These are phyloP conservation scores for Linyphia triangularis DNA, from an alignment of 2,888 invertebrate species.

Conservation along the genomic window DNA sequence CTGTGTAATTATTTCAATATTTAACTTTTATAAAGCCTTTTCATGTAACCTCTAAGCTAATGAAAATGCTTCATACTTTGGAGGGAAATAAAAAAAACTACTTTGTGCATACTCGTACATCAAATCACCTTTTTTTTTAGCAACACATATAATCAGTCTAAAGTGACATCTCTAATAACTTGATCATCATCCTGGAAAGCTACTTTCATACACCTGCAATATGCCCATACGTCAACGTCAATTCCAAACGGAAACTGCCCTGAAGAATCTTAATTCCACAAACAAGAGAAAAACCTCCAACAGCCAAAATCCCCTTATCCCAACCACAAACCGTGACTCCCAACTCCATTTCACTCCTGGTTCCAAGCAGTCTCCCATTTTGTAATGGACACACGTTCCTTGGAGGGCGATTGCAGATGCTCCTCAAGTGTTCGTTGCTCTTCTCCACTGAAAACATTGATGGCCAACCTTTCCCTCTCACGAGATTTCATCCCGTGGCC, in stretches of 20 bases:
- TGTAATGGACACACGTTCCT: conserved; percentile 12
- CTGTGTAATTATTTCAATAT: too few species aligned
- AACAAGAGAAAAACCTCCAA: neutral
- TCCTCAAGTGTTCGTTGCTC: conserved; percentile 40
- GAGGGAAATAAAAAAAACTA: too few species aligned
- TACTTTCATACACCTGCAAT: neutral
- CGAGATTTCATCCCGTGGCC: conserved; percentile 31
- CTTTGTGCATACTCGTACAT: too few species aligned
- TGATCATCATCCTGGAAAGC: too few species aligned
- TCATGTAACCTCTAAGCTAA: too few species aligned
- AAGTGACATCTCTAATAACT: too few species aligned
- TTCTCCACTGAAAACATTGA: conserved; percentile 23
- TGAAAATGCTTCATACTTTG: too few species aligned
- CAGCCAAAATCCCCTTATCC: neutral
- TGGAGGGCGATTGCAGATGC: neutral
- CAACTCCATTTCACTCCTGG: neutral
- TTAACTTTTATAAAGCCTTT: too few species aligned
- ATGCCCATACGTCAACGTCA: neutral
- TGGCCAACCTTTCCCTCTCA: conserved; percentile 43
- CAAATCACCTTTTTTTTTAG: too few species aligned
- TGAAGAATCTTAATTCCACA: neutral
- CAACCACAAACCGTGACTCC: neutral
- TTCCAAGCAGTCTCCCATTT: neutral
- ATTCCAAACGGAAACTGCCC: neutral
- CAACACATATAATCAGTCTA: too few species aligned